phyloP scores from a whole-genome alignment of 2,888 invertebrate species.

The Choristoneura rosaceana region DNA sequence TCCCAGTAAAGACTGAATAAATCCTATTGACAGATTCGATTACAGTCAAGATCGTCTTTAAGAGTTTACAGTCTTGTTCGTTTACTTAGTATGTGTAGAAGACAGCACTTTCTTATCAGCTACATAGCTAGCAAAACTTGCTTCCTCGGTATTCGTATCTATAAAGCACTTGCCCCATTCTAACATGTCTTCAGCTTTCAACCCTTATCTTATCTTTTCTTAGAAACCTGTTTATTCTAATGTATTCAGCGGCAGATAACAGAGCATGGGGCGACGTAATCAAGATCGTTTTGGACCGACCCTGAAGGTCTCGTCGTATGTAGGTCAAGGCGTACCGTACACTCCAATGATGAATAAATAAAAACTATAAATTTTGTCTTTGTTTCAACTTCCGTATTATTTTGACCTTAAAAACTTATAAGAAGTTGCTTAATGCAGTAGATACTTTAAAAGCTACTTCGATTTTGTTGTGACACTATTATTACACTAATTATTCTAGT shows the following conservation, averaged over 20 bases:
- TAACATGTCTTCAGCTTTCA: neutral
- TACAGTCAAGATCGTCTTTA: neutral
- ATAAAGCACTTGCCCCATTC: neutral
- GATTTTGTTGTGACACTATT: too few species aligned
- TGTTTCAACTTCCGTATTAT: constrained; percentile 10
- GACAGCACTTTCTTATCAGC: neutral
- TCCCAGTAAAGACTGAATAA: neutral
- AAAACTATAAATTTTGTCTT: neutral
- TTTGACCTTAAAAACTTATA: neutral
- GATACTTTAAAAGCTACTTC: too few species aligned
- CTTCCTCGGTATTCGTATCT: neutral
- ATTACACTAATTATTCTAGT: too few species aligned
- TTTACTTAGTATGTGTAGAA: neutral
- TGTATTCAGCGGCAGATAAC: neutral
- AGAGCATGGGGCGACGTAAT: constrained; percentile 14
- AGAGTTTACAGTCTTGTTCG: neutral
- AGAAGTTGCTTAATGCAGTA: neutral
- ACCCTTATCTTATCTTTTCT: neutral
- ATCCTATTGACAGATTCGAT: neutral
- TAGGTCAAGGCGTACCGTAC: constrained; percentile 31
- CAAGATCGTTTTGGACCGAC: constrained; percentile 21
- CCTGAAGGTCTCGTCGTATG: constrained; percentile 20
- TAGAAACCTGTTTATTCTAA: constrained; percentile 8
- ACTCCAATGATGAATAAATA: neutral
- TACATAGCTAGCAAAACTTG: neutral